A percentile compares a stretch with the other conserved stretches of the same genome.
Conservation (phyloP, 2,888 invertebrate genomes). For the Nowickia ferox region DNA sequence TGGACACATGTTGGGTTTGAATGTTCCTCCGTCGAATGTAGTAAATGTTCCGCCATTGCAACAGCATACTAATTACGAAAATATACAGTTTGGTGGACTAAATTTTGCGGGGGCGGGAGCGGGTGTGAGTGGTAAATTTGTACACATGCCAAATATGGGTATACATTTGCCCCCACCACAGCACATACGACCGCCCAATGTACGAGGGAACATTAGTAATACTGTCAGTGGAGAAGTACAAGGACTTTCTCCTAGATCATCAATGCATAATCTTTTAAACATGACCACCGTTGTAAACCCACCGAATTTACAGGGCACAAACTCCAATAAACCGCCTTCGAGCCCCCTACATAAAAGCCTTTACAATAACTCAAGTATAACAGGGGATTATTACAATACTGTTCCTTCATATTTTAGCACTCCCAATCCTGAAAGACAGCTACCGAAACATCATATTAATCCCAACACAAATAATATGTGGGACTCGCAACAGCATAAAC, state of each 20-base stretch:
- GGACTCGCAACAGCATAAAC: slow-evolving; percentile 71
- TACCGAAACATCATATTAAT: slow-evolving; percentile 42
- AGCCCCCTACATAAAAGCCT: slow-evolving; percentile 65
- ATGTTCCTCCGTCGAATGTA: slow-evolving; percentile 31
- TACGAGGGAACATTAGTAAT: slow-evolving; percentile 63
- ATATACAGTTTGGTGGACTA: slow-evolving; percentile 43
- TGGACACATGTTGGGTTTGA: slow-evolving; percentile 55
- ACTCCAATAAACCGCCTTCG: slow-evolving; percentile 57
- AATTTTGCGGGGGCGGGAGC: slow-evolving; percentile 45
- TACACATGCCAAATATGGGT: slow-evolving; percentile 58
- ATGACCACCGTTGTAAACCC: slow-evolving; percentile 71
- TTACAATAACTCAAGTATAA: slow-evolving; percentile 57
- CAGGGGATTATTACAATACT: slow-evolving; percentile 55
- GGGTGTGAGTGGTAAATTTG: slow-evolving; percentile 47
- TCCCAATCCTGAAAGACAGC: slow-evolving; percentile 53
- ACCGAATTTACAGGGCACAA: slow-evolving; percentile 71
- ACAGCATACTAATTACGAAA: slow-evolving; percentile 52
- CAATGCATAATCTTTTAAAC: slow-evolving; percentile 65
- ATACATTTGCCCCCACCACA: slow-evolving; percentile 47
- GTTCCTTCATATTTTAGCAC: slow-evolving; percentile 68
- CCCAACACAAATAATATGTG: slow-evolving; percentile 54
- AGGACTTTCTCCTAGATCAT: slow-evolving; percentile 66
- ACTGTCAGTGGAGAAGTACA: slow-evolving; percentile 46
- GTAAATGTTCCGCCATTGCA: slow-evolving; percentile 63
- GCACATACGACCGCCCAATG: slow-evolving; percentile 53